Base-by-base conservation (phyloP, 2,888 invertebrate genomes). In the Girardia tigrina region DNA sequence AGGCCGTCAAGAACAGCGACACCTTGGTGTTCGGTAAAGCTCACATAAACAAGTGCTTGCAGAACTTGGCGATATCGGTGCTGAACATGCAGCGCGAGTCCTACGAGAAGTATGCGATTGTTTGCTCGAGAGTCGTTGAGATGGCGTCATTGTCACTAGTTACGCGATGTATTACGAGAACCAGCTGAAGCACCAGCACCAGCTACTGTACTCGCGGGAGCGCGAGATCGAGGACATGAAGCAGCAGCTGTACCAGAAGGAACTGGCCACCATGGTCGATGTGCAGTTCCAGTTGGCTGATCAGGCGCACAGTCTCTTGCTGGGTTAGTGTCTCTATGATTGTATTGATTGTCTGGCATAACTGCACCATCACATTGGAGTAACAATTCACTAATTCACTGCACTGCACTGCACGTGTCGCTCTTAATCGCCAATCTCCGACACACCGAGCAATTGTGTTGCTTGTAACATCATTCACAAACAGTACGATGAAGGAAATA, bases 121-220 rank as follows among this genome's bases (percentile, higher is more conserved):
- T n/a, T 42, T 12, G 42, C 14, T 70, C 6, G 70, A 23, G 8
- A 70, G 12, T 70, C 26, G 12, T n/a, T 8, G 8, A 12, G n/a
- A 8, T 23, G 26, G 26, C n/a, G 12, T 70, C 72, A 23, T 27
- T n/a, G 16, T 28, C 72, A 73, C 16, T 79, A 82, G 82, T 75
- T 84, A 84, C 78, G 81, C 81, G 23, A 83, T 81, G 80, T 83
- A 82, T 77, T 84, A 84, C 79, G 84, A 84, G 78, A 83, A 81
- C 74, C 78, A 83, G 28, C 79, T 84, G 73, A 78, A 81, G 73
- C 78, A 80, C 16, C 80, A 82, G 29, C 83, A 83, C 74, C 82
- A 83, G 76, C 79, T 81, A 27, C 78, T 84, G 20, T 83, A 82
- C 77, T 80, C 81, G 75, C 81, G 78, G 72, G 83, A 83, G 26